Percentiles rank a stretch among this genome's conserved stretches.
phyloP scores from a whole-genome alignment of 2,888 invertebrate species.

The Erebia aethiops region DNA sequence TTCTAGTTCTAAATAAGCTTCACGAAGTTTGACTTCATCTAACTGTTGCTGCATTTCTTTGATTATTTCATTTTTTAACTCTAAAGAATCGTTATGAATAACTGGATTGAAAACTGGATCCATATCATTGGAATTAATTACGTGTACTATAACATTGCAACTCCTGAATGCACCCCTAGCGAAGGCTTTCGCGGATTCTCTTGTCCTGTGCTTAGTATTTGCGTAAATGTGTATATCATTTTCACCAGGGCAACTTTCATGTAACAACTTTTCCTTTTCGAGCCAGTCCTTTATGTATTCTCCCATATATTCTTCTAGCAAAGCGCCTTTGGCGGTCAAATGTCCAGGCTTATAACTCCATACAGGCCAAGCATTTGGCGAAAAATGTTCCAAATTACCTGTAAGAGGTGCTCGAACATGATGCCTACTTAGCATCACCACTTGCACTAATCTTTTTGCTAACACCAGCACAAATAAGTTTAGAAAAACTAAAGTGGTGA shows the following conservation, averaged over 20 bases:
- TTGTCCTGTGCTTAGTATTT: slow-evolving; percentile 63
- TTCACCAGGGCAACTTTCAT: slow-evolving; percentile 51
- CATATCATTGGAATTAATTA: slow-evolving; percentile 47
- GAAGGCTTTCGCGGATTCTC: slow-evolving; percentile 60
- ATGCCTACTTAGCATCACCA: slow-evolving; percentile 65
- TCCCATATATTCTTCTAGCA: slow-evolving; percentile 64
- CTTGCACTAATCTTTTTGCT: slow-evolving; percentile 51
- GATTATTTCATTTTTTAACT: slow-evolving; percentile 46
- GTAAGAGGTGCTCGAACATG: slow-evolving; percentile 62
- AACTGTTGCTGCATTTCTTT: slow-evolving; percentile 58
- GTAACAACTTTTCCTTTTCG: slow-evolving; percentile 48
- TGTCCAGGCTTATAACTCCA: slow-evolving; percentile 54
- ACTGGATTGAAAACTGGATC: slow-evolving; percentile 61
- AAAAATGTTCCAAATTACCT: slow-evolving; percentile 46
- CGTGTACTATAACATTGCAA: slow-evolving; percentile 55
- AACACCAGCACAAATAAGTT: slow-evolving; percentile 19
- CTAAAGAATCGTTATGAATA: slow-evolving; percentile 50
- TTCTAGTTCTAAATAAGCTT: slow-evolving; percentile 53
- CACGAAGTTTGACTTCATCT: slow-evolving; percentile 46
- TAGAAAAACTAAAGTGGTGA: slow-evolving; percentile 24
- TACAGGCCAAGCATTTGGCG: slow-evolving; percentile 56
- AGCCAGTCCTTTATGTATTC: slow-evolving; percentile 64
- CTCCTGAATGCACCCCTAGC: slow-evolving; percentile 55
- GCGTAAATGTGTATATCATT: slow-evolving; percentile 58
- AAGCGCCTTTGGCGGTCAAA: slow-evolving; percentile 62